Evolutionary conservation across 2,888 invertebrate genomes (phyloP), one percentile per base, ranked within the genome.

Genomic region (Drosophila borealis): DNA sequence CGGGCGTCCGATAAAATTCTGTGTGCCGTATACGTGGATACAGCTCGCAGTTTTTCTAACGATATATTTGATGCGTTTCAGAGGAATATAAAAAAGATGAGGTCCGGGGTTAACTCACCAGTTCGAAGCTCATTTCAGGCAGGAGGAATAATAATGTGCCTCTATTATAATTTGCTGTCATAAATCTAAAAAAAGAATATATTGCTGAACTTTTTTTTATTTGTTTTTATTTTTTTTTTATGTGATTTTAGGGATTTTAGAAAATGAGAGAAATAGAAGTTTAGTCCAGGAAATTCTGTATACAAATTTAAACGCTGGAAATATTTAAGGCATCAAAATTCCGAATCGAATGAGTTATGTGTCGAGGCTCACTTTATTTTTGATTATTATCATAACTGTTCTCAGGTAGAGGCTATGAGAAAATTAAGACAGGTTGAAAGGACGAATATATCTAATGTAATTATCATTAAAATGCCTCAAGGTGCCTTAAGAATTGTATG

Each of bases 21-120:
- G 68, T 78, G 10, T 8, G 1, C 9, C 63, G 19, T 2, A 8
- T 8, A 11, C 17, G 17, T 1, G 77, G 80, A 49, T 80, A 77
- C 39, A 71, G 19, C 29, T 80, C 61, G 36, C 56, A 59, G 11
- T 11, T 19, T 8, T 0, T 1, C 37, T 25, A 25, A 8, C 8
- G 8, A 29, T 29, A 29, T 17, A 14, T 39, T 9, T 3, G 14
- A 4, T 41, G 17, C 8, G 10, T 17, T 41, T 10, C 10, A 10
- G 0, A 41, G 10, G 4, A 10, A 17, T 39, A 17, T 17, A 8
- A 4, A 3, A 17, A 10, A 17, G 17, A 17, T 10, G 10, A 17
- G 17, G 4, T 10, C n/a, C n/a, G 17, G 17, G 0, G 9, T 1
- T 1, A n/a, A 19, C 33, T 48, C 48, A 50, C 64, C 50, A 17